These are phyloP conservation scores for Tinea trinotella DNA, from an alignment of 2,888 invertebrate genomes.

Conservation along the genomic window DNA sequence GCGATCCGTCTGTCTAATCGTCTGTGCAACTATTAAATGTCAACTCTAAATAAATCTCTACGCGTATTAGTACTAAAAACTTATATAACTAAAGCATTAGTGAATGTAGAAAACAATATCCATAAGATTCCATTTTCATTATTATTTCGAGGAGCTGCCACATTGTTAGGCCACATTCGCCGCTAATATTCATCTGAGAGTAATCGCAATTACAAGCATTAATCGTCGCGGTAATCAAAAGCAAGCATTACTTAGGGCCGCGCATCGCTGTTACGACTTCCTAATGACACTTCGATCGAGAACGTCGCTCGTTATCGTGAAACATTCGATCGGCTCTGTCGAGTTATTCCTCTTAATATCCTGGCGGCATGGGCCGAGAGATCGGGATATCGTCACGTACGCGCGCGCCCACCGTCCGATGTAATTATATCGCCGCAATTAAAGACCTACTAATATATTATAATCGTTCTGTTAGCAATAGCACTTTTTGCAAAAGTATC, in stretches of 20 bases:
- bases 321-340: conserved; percentile 60
- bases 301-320: conserved; percentile 64
- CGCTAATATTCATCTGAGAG: neutral
- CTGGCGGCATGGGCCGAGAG: conserved; percentile 41
- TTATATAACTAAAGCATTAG: neutral
- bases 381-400: conserved; percentile 70
- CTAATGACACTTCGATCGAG: conserved; percentile 70
- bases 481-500: conserved; percentile 55
- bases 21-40: neutral
- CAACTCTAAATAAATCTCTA: neutral
- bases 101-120: conserved; percentile 16
- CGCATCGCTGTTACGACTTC: conserved; percentile 65
- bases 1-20: neutral
- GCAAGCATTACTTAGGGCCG: conserved; percentile 59
- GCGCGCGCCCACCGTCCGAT: conserved; percentile 41
- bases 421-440: conserved; percentile 71
- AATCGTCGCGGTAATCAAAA: conserved; percentile 48
- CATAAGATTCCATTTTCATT: neutral
- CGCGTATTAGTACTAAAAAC: neutral
- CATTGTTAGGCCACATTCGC: conserved; percentile 5
- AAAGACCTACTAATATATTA: conserved; percentile 70
- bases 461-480: conserved; percentile 67
- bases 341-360: conserved; percentile 20
- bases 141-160: neutral
- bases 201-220: conserved; percentile 54